Conservation (phyloP, 2,888 invertebrate species). For the Artemia sinica region DNA sequence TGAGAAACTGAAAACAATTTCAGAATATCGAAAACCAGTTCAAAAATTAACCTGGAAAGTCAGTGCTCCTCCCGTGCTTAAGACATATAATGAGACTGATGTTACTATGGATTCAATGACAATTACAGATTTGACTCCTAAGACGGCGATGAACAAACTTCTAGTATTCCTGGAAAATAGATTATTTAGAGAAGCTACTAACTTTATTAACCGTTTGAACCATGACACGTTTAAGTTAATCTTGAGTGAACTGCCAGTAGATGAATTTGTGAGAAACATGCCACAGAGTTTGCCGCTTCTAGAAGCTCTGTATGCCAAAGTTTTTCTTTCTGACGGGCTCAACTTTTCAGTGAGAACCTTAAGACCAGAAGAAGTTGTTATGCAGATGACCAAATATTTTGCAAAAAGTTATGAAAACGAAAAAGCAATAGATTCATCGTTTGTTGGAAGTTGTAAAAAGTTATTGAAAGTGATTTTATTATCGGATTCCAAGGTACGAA, state of each 20-base stretch:
- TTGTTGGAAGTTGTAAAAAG: constrained; percentile 33
- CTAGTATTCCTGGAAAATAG: constrained; percentile 67
- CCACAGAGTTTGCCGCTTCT: constrained; percentile 70
- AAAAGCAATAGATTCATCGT: constrained; percentile 24
- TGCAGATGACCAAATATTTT: constrained; percentile 67
- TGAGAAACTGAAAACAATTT: background rate
- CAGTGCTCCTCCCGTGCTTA: constrained; percentile 2
- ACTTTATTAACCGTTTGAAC: constrained; percentile 58
- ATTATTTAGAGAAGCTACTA: constrained; percentile 76
- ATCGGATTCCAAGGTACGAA: constrained; percentile 40
- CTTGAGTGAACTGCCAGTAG: constrained; percentile 55
- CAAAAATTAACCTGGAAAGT: constrained; percentile 12
- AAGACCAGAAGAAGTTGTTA: constrained; percentile 56
- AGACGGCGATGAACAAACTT: constrained; percentile 36
- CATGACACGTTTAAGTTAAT: constrained; percentile 51
- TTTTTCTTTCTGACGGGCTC: constrained; percentile 34
- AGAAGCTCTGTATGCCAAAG: constrained; percentile 53
- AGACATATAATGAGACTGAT: constrained; percentile 23
- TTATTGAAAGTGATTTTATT: constrained; percentile 36
- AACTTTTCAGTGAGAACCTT: constrained; percentile 33
- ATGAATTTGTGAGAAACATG: constrained; percentile 68
- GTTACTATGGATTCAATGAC: constrained; percentile 29
- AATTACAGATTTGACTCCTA: constrained; percentile 34
- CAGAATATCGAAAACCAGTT: constrained; percentile 4
- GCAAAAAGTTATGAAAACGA: constrained; percentile 28